phyloP scores from a whole-genome alignment of 2,797 vertebrate species.

The Phaenicophaeus curvirostris region DNA sequence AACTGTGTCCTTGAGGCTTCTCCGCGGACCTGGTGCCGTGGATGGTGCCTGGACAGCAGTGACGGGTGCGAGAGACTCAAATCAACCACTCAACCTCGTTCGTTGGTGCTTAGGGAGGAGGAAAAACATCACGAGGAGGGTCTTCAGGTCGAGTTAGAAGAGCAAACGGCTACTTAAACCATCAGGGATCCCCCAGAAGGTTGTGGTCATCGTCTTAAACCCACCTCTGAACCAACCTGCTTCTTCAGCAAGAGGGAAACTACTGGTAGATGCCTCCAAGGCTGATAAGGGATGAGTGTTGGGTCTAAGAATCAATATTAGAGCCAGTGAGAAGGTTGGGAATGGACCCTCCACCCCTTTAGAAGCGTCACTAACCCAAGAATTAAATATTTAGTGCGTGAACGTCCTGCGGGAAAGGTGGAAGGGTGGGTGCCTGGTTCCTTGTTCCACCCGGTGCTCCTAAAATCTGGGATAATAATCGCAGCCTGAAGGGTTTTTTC shows the following conservation, averaged over 20 bases:
- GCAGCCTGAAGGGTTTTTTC: accelerated
- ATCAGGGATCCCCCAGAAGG: neutral
- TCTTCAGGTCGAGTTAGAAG: neutral
- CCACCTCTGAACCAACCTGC: neutral
- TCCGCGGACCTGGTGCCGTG: neutral
- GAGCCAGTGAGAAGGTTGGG: neutral
- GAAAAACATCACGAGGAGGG: neutral
- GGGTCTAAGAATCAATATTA: neutral
- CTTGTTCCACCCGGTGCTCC: too few relatives aligned
- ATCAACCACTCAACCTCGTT: neutral
- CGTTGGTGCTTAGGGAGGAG: neutral
- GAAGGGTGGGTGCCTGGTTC: neutral
- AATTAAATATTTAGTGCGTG: neutral
- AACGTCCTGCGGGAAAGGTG: neutral
- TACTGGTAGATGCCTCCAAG: accelerated
- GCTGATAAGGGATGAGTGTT: accelerated
- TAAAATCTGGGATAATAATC: neutral
- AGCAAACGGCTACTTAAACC: too few relatives aligned
- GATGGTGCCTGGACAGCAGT: neutral
- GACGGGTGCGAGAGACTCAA: neutral
- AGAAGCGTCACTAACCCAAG: neutral
- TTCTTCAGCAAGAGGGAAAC: neutral
- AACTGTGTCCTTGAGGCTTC: constrained; percentile 37
- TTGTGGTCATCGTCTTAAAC: neutral
- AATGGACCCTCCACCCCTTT: neutral